Percentiles rank a stretch among this genome's conserved stretches.
Evolutionary conservation across 1,140 invertebrate genomes (phyloP).

Genomic region (Eubasilissa regina): DNA sequence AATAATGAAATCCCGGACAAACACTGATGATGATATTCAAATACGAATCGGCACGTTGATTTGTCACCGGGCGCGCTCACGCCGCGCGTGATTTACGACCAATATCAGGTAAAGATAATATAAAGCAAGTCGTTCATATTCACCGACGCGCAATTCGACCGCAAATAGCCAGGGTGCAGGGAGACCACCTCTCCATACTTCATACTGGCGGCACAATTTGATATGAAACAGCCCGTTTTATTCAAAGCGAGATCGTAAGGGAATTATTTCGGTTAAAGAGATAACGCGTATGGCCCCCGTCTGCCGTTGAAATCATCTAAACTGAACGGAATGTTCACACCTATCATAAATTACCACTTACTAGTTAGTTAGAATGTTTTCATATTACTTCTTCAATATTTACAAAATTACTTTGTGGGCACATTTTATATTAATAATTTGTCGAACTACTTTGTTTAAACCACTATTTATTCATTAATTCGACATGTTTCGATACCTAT

Average conservation of each 20-base stretch:
- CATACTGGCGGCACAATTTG: not conserved
- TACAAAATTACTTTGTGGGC: too few species aligned
- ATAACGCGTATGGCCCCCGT: constrained; percentile 18
- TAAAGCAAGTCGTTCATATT: constrained; percentile 7
- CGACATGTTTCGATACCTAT: too few species aligned
- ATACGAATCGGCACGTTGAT: constrained; percentile 37
- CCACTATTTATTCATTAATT: too few species aligned
- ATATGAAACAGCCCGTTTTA: constrained; percentile 5
- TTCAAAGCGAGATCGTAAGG: not conserved
- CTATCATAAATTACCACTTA: not conserved
- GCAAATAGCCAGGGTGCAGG: not conserved
- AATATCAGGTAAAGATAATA: constrained; percentile 32
- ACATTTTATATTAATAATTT: too few species aligned
- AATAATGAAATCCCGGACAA: constrained; percentile 37
- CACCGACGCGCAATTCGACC: not conserved
- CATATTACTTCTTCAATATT: too few species aligned
- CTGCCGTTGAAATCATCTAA: not conserved
- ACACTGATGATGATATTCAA: constrained; percentile 30
- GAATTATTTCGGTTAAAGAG: constrained; percentile 26
- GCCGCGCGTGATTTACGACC: constrained; percentile 25
- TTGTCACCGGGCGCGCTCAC: constrained; percentile 5
- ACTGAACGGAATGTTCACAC: not conserved
- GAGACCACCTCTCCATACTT: not conserved
- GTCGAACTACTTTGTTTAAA: too few species aligned
- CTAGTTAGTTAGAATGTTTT: too few species aligned